phyloP scores from a whole-genome alignment of 2,113 vertebrate species.

The Lanius collurio region DNA sequence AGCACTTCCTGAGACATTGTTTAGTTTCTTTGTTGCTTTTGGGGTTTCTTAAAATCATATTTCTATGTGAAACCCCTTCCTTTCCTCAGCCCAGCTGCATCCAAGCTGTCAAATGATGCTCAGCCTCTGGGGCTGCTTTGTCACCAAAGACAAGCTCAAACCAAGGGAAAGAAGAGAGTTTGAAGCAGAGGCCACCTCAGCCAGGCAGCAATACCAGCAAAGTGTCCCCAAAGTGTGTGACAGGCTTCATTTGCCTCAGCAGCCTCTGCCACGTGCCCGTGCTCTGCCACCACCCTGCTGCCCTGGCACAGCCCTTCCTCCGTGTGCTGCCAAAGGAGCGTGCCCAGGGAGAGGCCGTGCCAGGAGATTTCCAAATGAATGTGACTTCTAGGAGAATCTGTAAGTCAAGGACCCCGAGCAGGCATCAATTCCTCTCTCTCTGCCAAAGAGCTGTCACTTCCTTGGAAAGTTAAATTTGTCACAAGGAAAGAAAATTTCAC shows the following conservation, averaged over 20 bases:
- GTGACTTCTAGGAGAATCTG: conserved; percentile 67
- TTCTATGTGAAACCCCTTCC: not conserved
- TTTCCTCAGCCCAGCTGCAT: not conserved
- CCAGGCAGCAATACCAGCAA: conserved; percentile 66
- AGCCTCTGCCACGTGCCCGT: conserved; percentile 55
- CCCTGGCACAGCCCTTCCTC: conserved; percentile 32
- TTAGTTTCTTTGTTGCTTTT: not conserved
- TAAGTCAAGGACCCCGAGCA: conserved; percentile 72
- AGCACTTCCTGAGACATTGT: not conserved
- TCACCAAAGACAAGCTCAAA: conserved; percentile 78
- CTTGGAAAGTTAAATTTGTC: conserved; percentile 79
- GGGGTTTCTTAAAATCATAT: not conserved
- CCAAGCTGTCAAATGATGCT: conserved; percentile 46
- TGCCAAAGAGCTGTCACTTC: conserved; percentile 79
- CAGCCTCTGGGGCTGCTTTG: conserved; percentile 74
- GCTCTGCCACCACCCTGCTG: conserved; percentile 61
- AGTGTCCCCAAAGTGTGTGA: conserved; percentile 71
- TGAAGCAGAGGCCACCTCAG: conserved; percentile 68
- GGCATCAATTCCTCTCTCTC: conserved; percentile 62
- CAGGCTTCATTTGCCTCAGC: conserved; percentile 77
- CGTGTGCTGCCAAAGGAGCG: not conserved
- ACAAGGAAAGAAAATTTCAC: conserved; percentile 75
- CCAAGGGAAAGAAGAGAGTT: conserved; percentile 62
- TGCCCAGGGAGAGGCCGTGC: conserved; percentile 1
- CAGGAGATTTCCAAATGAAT: conserved; percentile 70